These are phyloP conservation scores for Taxidea taxus DNA, from an alignment of 2,113 vertebrate species.

Conservation along the genomic window DNA sequence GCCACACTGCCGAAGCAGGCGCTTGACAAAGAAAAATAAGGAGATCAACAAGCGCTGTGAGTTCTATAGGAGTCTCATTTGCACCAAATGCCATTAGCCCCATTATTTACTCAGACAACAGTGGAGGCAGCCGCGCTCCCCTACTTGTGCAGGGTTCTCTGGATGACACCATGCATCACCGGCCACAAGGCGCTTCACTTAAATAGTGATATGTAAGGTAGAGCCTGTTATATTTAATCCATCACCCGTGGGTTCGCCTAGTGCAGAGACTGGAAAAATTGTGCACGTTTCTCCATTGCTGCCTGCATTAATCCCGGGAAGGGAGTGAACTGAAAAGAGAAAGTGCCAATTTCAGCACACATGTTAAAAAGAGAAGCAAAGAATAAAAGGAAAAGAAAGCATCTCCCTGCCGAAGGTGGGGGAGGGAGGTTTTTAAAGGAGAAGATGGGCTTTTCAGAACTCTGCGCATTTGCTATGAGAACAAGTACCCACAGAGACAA, in stretches of 20 bases:
- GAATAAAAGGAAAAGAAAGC: conserved; percentile 54
- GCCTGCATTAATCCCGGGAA: conserved; percentile 64
- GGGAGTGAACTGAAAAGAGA: conserved; percentile 65
- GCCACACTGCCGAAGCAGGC: conserved; percentile 38
- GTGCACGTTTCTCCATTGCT: conserved; percentile 30
- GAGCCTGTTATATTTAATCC: conserved; percentile 60
- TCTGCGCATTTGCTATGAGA: not conserved
- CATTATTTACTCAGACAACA: conserved; percentile 68
- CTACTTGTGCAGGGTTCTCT: not conserved
- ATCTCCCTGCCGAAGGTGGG: not conserved
- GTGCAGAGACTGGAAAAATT: conserved; percentile 58
- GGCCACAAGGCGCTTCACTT: conserved; percentile 55
- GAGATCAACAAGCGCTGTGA: conserved; percentile 48
- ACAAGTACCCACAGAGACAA: conserved; percentile 29
- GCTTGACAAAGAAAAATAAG: conserved; percentile 57
- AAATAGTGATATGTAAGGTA: conserved; percentile 61
- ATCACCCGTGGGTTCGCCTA: conserved; percentile 44
- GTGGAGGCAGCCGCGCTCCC: conserved; percentile 30
- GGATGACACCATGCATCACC: conserved; percentile 47
- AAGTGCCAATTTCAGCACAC: conserved; percentile 73
- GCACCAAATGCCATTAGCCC: conserved; percentile 69
- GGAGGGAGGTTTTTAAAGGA: not conserved
- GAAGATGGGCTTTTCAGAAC: conserved; percentile 40
- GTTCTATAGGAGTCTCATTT: conserved; percentile 68
- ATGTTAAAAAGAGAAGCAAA: conserved; percentile 51